Percentiles rank a stretch among this genome's conserved stretches.
Evolutionary conservation across 2,888 invertebrate species (phyloP).

Genomic region (Subacronicta megacephala): DNA sequence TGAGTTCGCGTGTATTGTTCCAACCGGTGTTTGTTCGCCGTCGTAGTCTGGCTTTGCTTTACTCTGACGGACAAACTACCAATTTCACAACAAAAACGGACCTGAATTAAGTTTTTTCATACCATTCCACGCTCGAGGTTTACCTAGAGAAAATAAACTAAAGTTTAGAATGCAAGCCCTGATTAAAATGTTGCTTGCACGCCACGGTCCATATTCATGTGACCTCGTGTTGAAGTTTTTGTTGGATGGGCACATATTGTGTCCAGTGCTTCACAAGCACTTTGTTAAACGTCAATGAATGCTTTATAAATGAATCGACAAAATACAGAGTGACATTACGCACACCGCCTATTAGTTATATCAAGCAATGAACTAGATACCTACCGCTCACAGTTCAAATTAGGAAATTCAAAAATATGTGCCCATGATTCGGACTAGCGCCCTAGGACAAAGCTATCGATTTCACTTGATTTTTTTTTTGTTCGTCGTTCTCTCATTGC

Average conservation of each 20-base stretch:
- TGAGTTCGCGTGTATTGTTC: conserved; percentile 31
- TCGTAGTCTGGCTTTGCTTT: conserved; percentile 15
- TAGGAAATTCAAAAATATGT: too few species aligned
- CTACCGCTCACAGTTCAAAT: too few species aligned
- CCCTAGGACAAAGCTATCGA: too few species aligned
- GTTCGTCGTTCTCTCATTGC: too few species aligned
- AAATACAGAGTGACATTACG: neutral
- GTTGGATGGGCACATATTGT: neutral
- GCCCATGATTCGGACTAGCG: too few species aligned
- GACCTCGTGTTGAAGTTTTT: neutral
- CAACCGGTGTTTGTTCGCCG: conserved; percentile 23
- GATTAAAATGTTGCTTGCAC: conserved; percentile 15
- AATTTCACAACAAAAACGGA: conserved; percentile 17
- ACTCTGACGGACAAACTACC: conserved; percentile 6
- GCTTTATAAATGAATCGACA: neutral
- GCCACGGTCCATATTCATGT: conserved; percentile 12
- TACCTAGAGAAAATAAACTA: conserved; percentile 5
- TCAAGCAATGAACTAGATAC: too few species aligned
- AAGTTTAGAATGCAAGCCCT: conserved; percentile 3
- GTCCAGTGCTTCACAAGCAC: neutral
- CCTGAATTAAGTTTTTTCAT: conserved; percentile 13
- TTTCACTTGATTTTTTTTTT: too few species aligned
- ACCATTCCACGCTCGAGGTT: conserved; percentile 8
- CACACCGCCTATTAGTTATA: neutral
- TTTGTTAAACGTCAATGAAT: neutral